Evolutionary conservation across 2,888 invertebrate genomes (phyloP), one percentile per base, ranked within the genome.

Genomic region (Xestia rhomboidea): DNA sequence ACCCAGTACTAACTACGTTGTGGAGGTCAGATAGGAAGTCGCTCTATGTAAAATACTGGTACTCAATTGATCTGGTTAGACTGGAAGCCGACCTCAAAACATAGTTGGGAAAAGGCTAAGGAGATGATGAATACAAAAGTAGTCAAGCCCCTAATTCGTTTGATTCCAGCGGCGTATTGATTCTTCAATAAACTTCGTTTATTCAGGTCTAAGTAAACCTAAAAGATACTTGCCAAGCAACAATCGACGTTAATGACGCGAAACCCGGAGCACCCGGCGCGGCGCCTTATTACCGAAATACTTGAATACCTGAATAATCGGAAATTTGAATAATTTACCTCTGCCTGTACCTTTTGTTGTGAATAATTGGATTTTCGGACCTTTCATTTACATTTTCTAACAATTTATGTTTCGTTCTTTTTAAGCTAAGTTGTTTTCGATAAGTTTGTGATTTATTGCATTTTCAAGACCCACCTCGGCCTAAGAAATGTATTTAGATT

Each of bases 321-420:
- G 74, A 81, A 81, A 83, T 83, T 83, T 77, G 66, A 83, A 83
- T 82, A 84, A 83, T 78, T 75, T 46, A 51, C 84, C 60, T 72
- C 24, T 60, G 57, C 67, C 57, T 64, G 41, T 30, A 72, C 68
- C 82, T 83, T 83, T 78, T 82, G 82, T 82, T 77, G 78, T 78
- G 66, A 78, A 78, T 84, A 85, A 83, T 83, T 84, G 85, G 69
- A 85, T 73, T 18, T 77, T 84, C 15, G 49, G 63, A 75, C 74
- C 60, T 73, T 70, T 49, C n/a, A 64, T 83, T 83, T 72, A 81
- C 72, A 84, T 81, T 72, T 72, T 77, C 44, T 21, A 66, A 73
- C 60, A 60, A 79, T 82, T 83, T 62, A 27, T 77, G 30, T 62
- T 78, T 41, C 21, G n/a, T 60, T 64, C n/a, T 57, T 68, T 68